These are phyloP conservation scores for Phytoseiulus persimilis DNA, from an alignment of 2,888 invertebrate species.

Conservation along the genomic window DNA sequence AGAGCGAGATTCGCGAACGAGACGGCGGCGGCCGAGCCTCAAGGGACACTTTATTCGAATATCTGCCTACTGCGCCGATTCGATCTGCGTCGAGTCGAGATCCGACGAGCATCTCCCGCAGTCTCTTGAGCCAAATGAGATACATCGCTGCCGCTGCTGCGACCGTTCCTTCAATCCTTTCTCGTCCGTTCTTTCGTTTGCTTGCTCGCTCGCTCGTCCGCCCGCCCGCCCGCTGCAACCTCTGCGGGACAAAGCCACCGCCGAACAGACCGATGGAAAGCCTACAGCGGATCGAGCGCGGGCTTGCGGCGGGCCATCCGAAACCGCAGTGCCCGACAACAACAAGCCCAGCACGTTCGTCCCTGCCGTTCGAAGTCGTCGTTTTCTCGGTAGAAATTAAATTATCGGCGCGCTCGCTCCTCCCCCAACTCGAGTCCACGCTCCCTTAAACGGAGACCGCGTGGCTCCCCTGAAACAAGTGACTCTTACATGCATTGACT, in stretches of 20 bases:
- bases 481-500: background rate
- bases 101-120: background rate
- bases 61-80: background rate
- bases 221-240: background rate
- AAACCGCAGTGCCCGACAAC: background rate
- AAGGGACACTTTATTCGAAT: background rate
- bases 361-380: background rate
- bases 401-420: background rate
- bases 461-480: background rate
- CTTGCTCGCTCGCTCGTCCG: background rate
- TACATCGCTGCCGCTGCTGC: background rate
- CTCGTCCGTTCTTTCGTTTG: slow-evolving; percentile 5
- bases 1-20: slow-evolving; percentile 5
- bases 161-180: background rate
- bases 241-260: background rate
- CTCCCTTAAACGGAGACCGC: background rate
- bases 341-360: background rate
- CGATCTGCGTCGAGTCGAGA: background rate
- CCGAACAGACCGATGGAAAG: background rate
- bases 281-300: background rate
- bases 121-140: slow-evolving; percentile 39
- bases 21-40: background rate
- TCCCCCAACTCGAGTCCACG: background rate
- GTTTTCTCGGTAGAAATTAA: background rate
- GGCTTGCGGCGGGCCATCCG: background rate